Evolutionary conservation across 2,888 invertebrate species (phyloP).

Genomic region (Oxyscelio sp.): DNA sequence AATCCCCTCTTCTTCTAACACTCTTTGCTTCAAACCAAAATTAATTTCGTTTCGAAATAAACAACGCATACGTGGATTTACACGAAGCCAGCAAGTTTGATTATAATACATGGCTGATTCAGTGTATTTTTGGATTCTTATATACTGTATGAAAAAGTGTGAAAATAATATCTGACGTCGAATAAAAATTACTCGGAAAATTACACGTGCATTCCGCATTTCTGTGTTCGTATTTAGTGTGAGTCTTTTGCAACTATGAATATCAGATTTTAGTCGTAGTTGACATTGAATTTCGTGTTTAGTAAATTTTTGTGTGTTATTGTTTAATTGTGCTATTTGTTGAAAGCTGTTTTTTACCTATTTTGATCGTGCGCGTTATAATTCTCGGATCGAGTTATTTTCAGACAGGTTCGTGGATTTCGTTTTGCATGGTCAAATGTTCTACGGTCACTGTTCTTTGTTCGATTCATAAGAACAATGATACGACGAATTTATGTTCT

Average conservation of each 20-base stretch:
- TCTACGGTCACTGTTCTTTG: slow-evolving; percentile 66
- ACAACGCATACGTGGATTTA: too few relatives aligned
- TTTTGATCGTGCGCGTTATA: slow-evolving; percentile 32
- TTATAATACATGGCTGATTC: too few relatives aligned
- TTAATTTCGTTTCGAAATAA: too few relatives aligned
- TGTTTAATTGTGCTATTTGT: slow-evolving; percentile 11
- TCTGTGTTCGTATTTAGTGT: too few relatives aligned
- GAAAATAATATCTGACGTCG: neutral
- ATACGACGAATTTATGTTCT: slow-evolving; percentile 34
- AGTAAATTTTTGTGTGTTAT: neutral
- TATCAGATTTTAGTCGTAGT: too few relatives aligned
- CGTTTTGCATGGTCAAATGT: slow-evolving; percentile 35
- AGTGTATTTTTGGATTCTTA: neutral
- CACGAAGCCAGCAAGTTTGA: too few relatives aligned
- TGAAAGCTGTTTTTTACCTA: slow-evolving; percentile 15
- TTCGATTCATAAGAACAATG: slow-evolving; percentile 42
- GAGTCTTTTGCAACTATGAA: too few relatives aligned
- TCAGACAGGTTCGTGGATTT: slow-evolving; percentile 40
- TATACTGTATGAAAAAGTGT: neutral
- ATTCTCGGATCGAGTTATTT: slow-evolving; percentile 55
- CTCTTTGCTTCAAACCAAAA: too few relatives aligned
- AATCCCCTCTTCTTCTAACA: too few relatives aligned
- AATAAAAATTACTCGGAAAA: too few relatives aligned
- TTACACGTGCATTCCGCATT: too few relatives aligned
- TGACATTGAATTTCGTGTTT: slow-evolving; percentile 26